Percentiles rank a stretch among this genome's conserved stretches.
Evolutionary conservation across 64 coral and sea anemone genomes (phyloP).

Genomic region (Catalaphyllia jardinei): DNA sequence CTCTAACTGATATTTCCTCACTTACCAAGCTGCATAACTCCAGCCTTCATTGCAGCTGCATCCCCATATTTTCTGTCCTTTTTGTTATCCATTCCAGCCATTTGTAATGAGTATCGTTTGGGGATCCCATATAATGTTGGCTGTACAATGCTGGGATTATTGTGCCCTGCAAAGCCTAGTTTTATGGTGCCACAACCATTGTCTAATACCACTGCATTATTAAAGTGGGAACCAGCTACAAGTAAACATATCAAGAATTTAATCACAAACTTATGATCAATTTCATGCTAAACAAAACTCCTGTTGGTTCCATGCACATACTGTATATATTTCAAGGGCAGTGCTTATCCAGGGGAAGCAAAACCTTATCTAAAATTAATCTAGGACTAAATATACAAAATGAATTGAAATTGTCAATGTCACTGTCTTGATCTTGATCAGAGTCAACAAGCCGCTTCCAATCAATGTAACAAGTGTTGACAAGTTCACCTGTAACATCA

Average conservation of each 20-base stretch:
- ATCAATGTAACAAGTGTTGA: too few species aligned
- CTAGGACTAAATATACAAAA: too few species aligned
- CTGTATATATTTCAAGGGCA: too few species aligned
- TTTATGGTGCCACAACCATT: conserved; percentile 90
- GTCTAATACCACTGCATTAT: conserved; percentile 81
- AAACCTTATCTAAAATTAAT: too few species aligned
- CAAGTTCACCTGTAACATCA: too few species aligned
- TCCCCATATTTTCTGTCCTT: conserved; percentile 66
- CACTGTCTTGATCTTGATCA: too few species aligned
- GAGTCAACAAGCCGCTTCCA: too few species aligned
- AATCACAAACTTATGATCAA: not conserved
- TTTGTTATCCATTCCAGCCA: conserved; percentile 76
- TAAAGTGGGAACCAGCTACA: conserved; percentile 83
- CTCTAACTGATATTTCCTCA: not conserved
- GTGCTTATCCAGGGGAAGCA: too few species aligned
- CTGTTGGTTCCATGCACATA: too few species aligned
- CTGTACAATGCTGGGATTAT: conserved; percentile 65
- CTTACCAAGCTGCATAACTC: conserved; percentile 92
- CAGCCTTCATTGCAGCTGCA: conserved; percentile 68
- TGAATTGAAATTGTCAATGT: too few species aligned
- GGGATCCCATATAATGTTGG: conserved; percentile 80
- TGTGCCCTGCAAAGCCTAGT: conserved; percentile 76
- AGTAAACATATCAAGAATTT: not conserved
- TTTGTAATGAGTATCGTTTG: conserved; percentile 87
- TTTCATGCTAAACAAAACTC: not conserved